Conservation (phyloP, 2,888 invertebrate genomes). For the Sminthurides aquaticus region DNA sequence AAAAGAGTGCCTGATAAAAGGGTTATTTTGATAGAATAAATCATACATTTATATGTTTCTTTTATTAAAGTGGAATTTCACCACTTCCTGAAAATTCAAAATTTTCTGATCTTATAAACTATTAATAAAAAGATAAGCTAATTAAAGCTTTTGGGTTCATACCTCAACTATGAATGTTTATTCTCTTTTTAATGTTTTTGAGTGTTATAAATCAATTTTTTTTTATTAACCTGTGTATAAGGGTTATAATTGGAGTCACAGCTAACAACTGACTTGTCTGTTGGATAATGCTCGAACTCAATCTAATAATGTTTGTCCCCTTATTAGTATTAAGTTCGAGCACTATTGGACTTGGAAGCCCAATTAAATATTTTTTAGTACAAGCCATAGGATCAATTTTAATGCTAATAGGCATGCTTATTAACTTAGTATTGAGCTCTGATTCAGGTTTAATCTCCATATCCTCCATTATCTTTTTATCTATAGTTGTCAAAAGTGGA, state of each 20-base stretch:
- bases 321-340: conserved; percentile 22
- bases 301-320: conserved; percentile 34
- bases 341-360: background rate
- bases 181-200: conserved; percentile 32
- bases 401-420: too few species aligned
- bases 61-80: conserved; percentile 25
- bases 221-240: background rate
- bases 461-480: too few species aligned
- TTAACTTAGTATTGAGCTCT: too few species aligned
- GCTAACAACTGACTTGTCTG: conserved; percentile 19
- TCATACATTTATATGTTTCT: conserved; percentile 24
- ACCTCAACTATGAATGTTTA: conserved; percentile 28
- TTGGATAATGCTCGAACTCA: conserved; percentile 31
- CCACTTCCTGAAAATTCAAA: conserved; percentile 26
- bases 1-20: conserved; percentile 54
- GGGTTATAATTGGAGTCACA: conserved; percentile 17
- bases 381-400: conserved; percentile 29
- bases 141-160: conserved; percentile 36
- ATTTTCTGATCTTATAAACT: conserved; percentile 25
- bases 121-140: conserved; percentile 36
- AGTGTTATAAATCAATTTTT: conserved; percentile 18
- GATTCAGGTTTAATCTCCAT: too few species aligned
- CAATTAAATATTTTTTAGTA: conserved; percentile 32
- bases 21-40: conserved; percentile 59
- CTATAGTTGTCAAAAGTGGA: conserved; percentile 21